Evolutionary conservation across 2,888 invertebrate genomes (phyloP), one percentile per base, ranked within the genome.

Genomic region (Salticus scenicus): DNA sequence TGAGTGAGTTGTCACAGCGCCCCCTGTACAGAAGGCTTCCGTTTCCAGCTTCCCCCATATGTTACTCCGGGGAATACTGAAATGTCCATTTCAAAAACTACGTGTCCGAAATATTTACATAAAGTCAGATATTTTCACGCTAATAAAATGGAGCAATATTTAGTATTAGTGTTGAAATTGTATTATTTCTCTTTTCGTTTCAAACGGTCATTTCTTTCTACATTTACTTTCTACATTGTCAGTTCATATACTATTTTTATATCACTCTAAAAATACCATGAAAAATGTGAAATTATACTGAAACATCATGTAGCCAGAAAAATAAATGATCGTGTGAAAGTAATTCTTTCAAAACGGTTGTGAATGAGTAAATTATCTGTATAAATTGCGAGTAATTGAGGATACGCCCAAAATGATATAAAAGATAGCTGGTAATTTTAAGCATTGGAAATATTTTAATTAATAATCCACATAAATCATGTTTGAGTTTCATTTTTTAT

Each of bases 1-100:
- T 81, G 78, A 79, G 79, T 66, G 64, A 76, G 76, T 37, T 76
- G 76, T 82, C 76, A 76, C 71, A 82, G 82, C 82, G 82, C 82
- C 82, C 75, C 37, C 82, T 82, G 72, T 24, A 27, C 1, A 41
- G 57, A 27, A 70, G 70, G 69, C 33, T 33, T 42, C 57, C 69
- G 27, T 20, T 28, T 57, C 12, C 33, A 51, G 33, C 28, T 51
- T 17, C 33, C 37, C 70, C 57, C n/a, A 24, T 12, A 4, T 20
- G 4, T 12, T 24, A 7, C 57, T 57, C 5, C 1, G 57, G 57
- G 24, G 24, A 57, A 5, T 5, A 5, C 24, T 24, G 2, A 57
- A 57, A 57, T 24, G 57, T 24, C 57, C 57, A 57, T 57, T 57
- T 57, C 24, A 2, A 57, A 24, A 57, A 57, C 20, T 57, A 57